Evolutionary conservation across 2,797 vertebrate genomes (phyloP).

Genomic region (Sebastes diaconus): DNA sequence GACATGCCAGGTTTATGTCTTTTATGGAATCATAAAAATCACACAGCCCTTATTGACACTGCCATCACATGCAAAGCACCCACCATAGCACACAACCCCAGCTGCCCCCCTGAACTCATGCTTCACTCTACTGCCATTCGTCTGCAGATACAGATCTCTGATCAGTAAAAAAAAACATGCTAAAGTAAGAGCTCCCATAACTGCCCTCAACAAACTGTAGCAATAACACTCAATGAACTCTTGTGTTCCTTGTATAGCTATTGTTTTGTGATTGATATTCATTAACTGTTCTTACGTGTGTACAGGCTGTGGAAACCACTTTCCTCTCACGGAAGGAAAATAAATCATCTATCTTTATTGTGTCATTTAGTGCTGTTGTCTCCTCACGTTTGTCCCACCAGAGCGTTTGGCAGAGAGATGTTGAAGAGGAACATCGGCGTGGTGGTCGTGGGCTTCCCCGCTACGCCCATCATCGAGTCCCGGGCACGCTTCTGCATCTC

Average conservation of each 20-base stretch:
- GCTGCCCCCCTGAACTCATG: background rate
- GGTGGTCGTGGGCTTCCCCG: constrained; percentile 95
- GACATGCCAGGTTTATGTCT: background rate
- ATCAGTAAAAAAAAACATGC: background rate
- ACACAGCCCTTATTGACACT: too few species aligned
- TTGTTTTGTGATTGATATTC: background rate
- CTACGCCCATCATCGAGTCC: constrained; percentile 96
- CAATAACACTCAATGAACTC: background rate
- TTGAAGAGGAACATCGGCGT: constrained; percentile 93
- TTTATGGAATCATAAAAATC: background rate
- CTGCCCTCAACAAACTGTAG: background rate
- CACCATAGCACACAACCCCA: too few species aligned
- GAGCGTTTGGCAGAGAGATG: constrained; percentile 96
- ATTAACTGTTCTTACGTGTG: background rate
- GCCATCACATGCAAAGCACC: too few species aligned
- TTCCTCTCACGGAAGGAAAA: background rate
- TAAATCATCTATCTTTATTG: background rate
- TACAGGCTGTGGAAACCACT: background rate
- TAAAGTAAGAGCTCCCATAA: background rate
- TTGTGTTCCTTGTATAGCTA: background rate
- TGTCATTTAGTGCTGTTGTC: background rate
- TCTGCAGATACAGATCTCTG: background rate
- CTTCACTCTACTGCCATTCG: background rate
- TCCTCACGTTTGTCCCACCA: constrained; percentile 48
- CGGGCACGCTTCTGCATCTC: constrained; percentile 96